Base-by-base conservation (phyloP, 1,140 invertebrate genomes). In the Dufourea novaeangliae region DNA sequence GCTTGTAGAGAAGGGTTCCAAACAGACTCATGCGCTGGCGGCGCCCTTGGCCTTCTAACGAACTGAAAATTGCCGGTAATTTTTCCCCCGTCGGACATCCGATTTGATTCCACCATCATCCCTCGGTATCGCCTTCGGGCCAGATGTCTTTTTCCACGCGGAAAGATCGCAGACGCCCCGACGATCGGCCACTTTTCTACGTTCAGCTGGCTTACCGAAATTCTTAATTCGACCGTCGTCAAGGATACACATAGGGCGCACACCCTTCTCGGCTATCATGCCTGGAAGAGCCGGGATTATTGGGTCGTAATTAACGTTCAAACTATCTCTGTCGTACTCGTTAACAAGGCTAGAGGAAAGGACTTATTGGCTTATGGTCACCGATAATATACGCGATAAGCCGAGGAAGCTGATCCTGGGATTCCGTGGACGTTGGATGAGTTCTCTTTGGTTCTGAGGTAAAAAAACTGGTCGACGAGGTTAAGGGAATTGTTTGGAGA, bases 31-130 rank as follows among this genome's bases (percentile, higher is more conserved):
- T 2, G n/a, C n/a, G 25, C 44, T 14, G 44, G 6, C 34, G 37
- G n/a, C 50, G 63, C 46, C 67, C 83, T 83, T 64, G 73, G 64
- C 79, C 85, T 83, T 85, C 78, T 89, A 91, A 92, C 87, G 87
- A 90, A 89, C 87, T 91, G 90, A 91, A 90, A 91, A 92, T 91
- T 91, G 83, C 82, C 75, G 78, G 78, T 84, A 90, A 89, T 90
- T 90, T 85, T 86, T 73, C 39, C 64, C 56, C 72, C 56, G 20
- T 44, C 41, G 44, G 44, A 74, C 72, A 69, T 70, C 44, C 67
- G 82, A 86, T 80, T 80, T 69, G 57, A 67, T 80, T 74, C 56
- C 56, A 22, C 41, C 56, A 54, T n/a, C n/a, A n/a, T 12, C 70
- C 62, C 72, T 50, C 41, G 25, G 20, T 29, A 37, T 14, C 25